Conservation (phyloP, 2,797 vertebrate genomes). For the Phoxinus dragarum region DNA sequence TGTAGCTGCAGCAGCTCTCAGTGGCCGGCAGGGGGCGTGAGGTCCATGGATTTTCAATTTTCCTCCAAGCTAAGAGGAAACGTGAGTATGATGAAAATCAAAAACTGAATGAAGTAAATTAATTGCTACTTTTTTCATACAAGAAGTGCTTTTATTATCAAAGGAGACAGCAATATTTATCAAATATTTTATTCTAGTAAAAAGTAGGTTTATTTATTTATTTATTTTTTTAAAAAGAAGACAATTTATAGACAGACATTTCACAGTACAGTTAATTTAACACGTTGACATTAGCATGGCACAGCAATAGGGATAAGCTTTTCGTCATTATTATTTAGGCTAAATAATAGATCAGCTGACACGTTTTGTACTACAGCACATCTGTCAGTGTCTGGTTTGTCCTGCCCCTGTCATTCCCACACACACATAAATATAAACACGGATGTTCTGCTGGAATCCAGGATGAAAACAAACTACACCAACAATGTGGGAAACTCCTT, state of each 20-base stretch:
- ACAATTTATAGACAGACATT: not conserved
- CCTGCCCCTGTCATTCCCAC: not conserved
- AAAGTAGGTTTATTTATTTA: too few species aligned
- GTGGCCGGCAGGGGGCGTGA: not conserved
- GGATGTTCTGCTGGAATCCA: not conserved
- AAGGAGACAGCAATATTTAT: not conserved
- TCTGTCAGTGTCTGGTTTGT: conserved; percentile 20
- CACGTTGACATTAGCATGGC: not conserved
- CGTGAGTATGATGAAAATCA: not conserved
- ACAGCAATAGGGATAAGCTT: not conserved
- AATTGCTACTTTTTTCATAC: not conserved
- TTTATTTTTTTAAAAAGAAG: too few species aligned
- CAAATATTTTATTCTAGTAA: not conserved
- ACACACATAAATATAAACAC: not conserved
- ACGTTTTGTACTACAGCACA: conserved; percentile 1
- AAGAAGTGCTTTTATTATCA: not conserved
- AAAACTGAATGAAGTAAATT: not conserved
- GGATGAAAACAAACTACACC: not conserved
- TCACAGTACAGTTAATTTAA: not conserved
- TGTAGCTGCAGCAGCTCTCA: not conserved
- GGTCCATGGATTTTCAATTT: not conserved
- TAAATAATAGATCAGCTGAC: not conserved
- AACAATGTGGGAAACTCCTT: conserved; percentile 3
- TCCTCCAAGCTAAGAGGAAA: not conserved
- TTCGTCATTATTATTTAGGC: not conserved